These are phyloP conservation scores for Mesoclemmys tuberculata DNA, from an alignment of 2,113 vertebrate species.

Conservation along the genomic window DNA sequence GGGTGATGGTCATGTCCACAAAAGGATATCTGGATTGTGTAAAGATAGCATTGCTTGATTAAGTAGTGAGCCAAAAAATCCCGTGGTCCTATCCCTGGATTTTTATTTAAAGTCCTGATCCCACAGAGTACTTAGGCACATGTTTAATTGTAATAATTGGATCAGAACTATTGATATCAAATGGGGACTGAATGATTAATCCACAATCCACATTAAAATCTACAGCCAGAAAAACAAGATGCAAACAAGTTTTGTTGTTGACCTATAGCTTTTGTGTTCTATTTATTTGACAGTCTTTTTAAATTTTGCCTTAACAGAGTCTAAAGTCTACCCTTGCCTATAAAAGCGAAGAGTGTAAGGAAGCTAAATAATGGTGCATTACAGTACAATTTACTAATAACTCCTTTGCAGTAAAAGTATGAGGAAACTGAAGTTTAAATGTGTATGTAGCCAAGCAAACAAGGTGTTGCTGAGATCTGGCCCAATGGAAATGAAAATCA, in stretches of 20 bases:
- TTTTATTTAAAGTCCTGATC: not conserved
- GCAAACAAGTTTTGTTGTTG: not conserved
- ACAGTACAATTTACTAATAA: not conserved
- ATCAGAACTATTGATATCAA: not conserved
- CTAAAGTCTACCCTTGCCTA: not conserved
- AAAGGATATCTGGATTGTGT: not conserved
- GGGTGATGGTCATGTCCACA: not conserved
- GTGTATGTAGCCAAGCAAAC: not conserved
- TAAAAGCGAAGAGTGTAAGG: not conserved
- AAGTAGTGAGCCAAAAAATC: not conserved
- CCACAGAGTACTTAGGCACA: not conserved
- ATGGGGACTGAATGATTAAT: not conserved
- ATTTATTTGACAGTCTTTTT: not conserved
- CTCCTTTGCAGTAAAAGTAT: not conserved
- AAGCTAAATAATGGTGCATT: not conserved
- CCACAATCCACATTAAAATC: not conserved
- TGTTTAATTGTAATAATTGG: not conserved
- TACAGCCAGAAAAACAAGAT: not conserved
- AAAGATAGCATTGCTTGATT: not conserved
- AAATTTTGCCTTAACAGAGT: not conserved
- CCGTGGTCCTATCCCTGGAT: accelerated
- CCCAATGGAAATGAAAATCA: not conserved
- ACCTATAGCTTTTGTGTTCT: not conserved
- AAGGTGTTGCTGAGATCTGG: not conserved
- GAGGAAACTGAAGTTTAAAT: not conserved